These are phyloP conservation scores for Brevipalpus yothersi DNA, from an alignment of 1,140 invertebrate genomes.

Conservation along the genomic window DNA sequence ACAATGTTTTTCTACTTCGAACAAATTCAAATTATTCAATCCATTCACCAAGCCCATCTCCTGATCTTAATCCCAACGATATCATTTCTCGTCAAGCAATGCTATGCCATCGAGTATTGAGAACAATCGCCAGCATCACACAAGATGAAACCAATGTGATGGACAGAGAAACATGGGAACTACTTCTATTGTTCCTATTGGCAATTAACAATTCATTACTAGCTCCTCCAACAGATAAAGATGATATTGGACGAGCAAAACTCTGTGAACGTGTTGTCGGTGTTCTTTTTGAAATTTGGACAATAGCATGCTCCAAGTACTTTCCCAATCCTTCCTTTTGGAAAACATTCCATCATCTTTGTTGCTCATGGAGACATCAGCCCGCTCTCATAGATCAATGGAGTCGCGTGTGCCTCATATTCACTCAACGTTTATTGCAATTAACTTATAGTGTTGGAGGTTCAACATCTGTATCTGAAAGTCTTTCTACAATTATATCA, in stretches of 20 bases:
- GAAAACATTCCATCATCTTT: slow-evolving; percentile 81
- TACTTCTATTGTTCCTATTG: slow-evolving; percentile 61
- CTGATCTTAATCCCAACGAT: slow-evolving; percentile 22
- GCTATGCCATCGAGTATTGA: slow-evolving; percentile 72
- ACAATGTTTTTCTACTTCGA: slow-evolving; percentile 84
- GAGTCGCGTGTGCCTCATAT: slow-evolving; percentile 68
- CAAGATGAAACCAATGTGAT: slow-evolving; percentile 42
- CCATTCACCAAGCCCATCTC: slow-evolving; percentile 42
- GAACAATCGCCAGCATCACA: slow-evolving; percentile 65
- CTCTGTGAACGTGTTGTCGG: slow-evolving; percentile 75
- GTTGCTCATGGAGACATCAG: slow-evolving; percentile 73
- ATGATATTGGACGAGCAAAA: slow-evolving; percentile 68
- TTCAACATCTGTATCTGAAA: background rate
- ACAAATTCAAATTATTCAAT: slow-evolving; percentile 47
- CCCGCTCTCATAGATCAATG: slow-evolving; percentile 76
- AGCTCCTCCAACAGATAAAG: slow-evolving; percentile 62
- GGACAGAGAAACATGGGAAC: slow-evolving; percentile 68
- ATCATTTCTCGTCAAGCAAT: slow-evolving; percentile 78
- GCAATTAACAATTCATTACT: slow-evolving; percentile 76
- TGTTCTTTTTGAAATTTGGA: slow-evolving; percentile 87
- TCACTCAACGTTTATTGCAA: slow-evolving; percentile 49
- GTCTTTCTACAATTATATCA: background rate
- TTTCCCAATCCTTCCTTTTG: slow-evolving; percentile 79
- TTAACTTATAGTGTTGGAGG: background rate
- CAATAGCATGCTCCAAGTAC: slow-evolving; percentile 64